These are phyloP conservation scores for Pharmacophagus antenor DNA, from an alignment of 2,888 invertebrate species.

Conservation along the genomic window DNA sequence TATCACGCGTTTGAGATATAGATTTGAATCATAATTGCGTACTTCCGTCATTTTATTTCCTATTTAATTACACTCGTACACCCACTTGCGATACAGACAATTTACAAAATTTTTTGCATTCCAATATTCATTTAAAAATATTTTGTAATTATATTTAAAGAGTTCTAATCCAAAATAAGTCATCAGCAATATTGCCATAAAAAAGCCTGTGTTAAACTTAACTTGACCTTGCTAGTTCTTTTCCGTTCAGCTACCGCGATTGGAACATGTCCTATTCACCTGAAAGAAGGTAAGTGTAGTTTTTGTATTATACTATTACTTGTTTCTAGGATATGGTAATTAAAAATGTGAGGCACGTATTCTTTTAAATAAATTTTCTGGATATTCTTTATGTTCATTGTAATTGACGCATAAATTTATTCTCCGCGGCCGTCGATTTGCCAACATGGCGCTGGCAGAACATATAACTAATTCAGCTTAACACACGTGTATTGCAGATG, in stretches of 20 bases:
- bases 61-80: slow-evolving; percentile 52
- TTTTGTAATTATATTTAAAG: slow-evolving; percentile 42
- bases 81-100: slow-evolving; percentile 42
- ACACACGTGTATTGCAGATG: slow-evolving; percentile 68
- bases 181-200: slow-evolving; percentile 36
- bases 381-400: slow-evolving; percentile 16
- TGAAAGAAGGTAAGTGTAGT: slow-evolving; percentile 88
- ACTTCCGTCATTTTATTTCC: slow-evolving; percentile 68
- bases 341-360: slow-evolving; percentile 35
- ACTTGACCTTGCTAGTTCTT: slow-evolving; percentile 82
- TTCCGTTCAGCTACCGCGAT: slow-evolving; percentile 88
- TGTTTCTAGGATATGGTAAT: slow-evolving; percentile 44
- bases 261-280: slow-evolving; percentile 91
- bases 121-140: slow-evolving; percentile 53
- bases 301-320: slow-evolving; percentile 49
- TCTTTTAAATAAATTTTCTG: slow-evolving; percentile 28
- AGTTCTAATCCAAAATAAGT: slow-evolving; percentile 34
- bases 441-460: slow-evolving; percentile 80
- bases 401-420: slow-evolving; percentile 45
- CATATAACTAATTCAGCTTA: slow-evolving; percentile 57
- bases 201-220: slow-evolving; percentile 74
- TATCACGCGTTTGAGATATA: slow-evolving; percentile 18
- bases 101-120: slow-evolving; percentile 39
- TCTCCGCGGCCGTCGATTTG: slow-evolving; percentile 71
- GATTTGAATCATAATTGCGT: slow-evolving; percentile 44